Evolutionary conservation across 1,140 invertebrate genomes (phyloP).

Genomic region (Eueides isabella): DNA sequence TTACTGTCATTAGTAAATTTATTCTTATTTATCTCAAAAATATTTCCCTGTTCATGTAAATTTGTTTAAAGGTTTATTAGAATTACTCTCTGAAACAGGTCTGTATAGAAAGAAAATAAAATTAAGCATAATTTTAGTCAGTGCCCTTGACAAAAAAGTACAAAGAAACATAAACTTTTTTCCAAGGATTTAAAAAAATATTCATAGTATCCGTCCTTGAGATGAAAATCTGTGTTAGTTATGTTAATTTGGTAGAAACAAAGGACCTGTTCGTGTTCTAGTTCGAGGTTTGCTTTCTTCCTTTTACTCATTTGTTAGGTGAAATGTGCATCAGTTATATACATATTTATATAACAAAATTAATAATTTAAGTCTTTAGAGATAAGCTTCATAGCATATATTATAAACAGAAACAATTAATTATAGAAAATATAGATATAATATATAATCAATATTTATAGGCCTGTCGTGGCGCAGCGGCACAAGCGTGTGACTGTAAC

Average conservation of each 20-base stretch:
- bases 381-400: no score
- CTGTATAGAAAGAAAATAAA: not conserved
- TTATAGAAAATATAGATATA: no score
- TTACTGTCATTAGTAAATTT: no score
- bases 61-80: not conserved
- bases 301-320: not conserved
- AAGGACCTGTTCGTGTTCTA: not conserved
- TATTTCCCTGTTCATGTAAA: not conserved
- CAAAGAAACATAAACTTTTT: slow-evolving; percentile 9
- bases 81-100: not conserved
- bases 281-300: slow-evolving; percentile 11
- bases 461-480: no score
- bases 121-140: not conserved
- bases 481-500: no score
- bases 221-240: slow-evolving; percentile 9
- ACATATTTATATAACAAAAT: no score
- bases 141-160: not conserved
- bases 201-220: slow-evolving; percentile 8
- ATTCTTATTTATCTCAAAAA: no score
- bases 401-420: no score
- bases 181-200: slow-evolving; percentile 10
- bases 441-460: no score
- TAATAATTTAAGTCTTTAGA: no score
- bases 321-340: not conserved
- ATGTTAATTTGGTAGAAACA: not conserved